A percentile compares a stretch with the other conserved stretches of the same genome.
These are phyloP conservation scores for Ibidorhyncha struthersii DNA, from an alignment of 2,113 vertebrate species.

Conservation along the genomic window DNA sequence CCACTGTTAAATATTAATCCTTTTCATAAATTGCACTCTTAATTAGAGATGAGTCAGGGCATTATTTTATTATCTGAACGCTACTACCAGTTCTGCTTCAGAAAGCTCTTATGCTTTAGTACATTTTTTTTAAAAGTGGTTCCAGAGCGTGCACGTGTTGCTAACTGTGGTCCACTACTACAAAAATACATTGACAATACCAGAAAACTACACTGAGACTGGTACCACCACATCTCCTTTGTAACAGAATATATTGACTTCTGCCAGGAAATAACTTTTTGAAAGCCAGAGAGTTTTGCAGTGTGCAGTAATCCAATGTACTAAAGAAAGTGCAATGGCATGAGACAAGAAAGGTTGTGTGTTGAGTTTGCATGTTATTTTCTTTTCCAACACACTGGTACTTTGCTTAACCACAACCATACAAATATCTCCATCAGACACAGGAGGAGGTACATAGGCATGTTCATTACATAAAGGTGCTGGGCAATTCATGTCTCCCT, in stretches of 20 bases:
- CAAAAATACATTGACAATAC: not conserved
- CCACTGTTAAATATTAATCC: slow-evolving; percentile 17
- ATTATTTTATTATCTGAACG: slow-evolving; percentile 33
- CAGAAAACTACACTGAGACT: not conserved
- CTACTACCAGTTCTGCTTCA: not conserved
- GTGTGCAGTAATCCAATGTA: not conserved
- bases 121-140: not conserved
- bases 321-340: not conserved
- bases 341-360: not conserved
- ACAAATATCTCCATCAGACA: not conserved
- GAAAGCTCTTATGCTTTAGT: not conserved
- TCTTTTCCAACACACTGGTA: not conserved
- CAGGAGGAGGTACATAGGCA: not conserved
- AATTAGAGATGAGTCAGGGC: slow-evolving; percentile 43
- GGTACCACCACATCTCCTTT: not conserved
- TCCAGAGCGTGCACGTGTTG: not conserved
- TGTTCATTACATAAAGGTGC: not conserved
- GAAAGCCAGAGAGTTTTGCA: not conserved
- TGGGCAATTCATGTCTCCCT: not conserved
- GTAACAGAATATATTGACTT: not conserved
- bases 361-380: not conserved
- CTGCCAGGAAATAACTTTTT: not conserved
- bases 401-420: not conserved
- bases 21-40: slow-evolving; percentile 28
- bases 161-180: not conserved